Evolutionary conservation across 2,113 vertebrate genomes (phyloP).

Genomic region (Hemiscyllium ocellatum): DNA sequence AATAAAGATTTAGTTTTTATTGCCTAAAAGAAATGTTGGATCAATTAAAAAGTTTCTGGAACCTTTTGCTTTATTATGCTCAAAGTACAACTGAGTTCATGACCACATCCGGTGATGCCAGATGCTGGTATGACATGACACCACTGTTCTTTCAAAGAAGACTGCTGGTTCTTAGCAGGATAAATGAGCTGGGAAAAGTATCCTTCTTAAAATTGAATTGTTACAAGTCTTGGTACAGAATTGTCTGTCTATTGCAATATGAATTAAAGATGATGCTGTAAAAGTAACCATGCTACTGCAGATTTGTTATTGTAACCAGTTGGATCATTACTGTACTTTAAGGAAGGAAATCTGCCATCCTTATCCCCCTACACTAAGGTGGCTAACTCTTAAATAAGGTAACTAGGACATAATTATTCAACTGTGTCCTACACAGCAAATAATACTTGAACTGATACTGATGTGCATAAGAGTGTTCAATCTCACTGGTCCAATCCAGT

Average conservation of each 20-base stretch:
- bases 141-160: background rate
- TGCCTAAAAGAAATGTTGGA: slow-evolving; percentile 13
- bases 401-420: no score
- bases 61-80: slow-evolving; percentile 26
- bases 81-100: slow-evolving; percentile 26
- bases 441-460: no score
- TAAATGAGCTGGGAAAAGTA: background rate
- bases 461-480: no score
- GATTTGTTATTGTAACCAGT: background rate
- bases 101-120: slow-evolving; percentile 30
- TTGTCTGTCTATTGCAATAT: no score
- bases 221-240: background rate
- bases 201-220: background rate
- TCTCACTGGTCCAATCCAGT: no score
- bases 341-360: background rate
- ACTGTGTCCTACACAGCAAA: no score
- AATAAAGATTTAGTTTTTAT: slow-evolving; percentile 17
- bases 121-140: slow-evolving; percentile 4
- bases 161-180: background rate
- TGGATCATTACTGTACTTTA: background rate
- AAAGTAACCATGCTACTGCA: background rate
- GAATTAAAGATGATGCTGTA: background rate
- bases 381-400: background rate
- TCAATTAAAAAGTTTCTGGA: slow-evolving; percentile 29
- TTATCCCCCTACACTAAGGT: background rate